phyloP scores from a whole-genome alignment of 2,888 invertebrate species.

The Sphinx pinastri region DNA sequence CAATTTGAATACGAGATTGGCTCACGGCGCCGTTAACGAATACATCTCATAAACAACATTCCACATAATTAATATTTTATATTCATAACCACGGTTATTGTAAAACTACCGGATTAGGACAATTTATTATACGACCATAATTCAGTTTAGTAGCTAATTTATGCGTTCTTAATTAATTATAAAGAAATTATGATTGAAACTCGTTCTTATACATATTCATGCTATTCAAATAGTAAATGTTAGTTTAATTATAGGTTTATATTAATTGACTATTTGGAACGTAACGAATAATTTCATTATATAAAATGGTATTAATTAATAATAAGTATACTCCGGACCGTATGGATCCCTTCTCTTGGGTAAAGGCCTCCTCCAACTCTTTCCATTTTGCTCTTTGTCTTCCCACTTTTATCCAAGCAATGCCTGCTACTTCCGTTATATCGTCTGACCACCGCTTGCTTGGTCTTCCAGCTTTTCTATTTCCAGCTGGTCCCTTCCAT shows the following conservation, averaged over 20 bases:
- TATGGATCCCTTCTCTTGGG: no score
- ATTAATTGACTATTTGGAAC: neutral
- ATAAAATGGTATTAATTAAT: constrained; percentile 14
- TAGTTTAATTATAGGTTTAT: neutral
- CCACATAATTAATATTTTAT: constrained; percentile 30
- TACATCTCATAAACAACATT: constrained; percentile 29
- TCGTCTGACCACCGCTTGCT: no score
- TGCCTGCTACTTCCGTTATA: no score
- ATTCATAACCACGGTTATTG: constrained; percentile 14
- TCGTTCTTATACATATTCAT: constrained; percentile 5
- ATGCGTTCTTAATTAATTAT: constrained; percentile 16
- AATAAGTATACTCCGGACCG: neutral
- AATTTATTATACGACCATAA: neutral
- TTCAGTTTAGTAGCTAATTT: constrained; percentile 11
- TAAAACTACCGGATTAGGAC: neutral
- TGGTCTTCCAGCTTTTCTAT: no score
- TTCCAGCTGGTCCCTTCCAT: no score
- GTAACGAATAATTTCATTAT: constrained; percentile 3
- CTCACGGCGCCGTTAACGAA: constrained; percentile 56
- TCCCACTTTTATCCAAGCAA: no score
- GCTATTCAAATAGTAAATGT: neutral
- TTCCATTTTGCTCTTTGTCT: no score
- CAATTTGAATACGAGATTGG: constrained; percentile 82
- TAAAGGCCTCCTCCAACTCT: no score
- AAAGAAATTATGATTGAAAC: constrained; percentile 6